Evolutionary conservation across 1,140 invertebrate species (phyloP), one percentile per base, ranked within the genome.

Genomic region (Sitodiplosis mosellana): DNA sequence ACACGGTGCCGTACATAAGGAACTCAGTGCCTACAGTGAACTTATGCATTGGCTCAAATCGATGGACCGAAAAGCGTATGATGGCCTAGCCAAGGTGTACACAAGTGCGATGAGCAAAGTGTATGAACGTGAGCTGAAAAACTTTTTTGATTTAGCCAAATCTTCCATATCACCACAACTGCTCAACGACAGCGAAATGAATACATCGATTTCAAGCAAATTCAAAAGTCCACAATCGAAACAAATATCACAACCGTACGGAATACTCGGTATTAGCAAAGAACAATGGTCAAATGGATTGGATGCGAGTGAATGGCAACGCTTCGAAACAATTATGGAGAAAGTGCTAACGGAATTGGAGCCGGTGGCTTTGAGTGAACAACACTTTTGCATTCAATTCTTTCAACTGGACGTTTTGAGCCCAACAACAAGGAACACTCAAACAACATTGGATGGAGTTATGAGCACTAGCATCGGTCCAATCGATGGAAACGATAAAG

Each of bases 351-450:
- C 80, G 41, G 83, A 93, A 58, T 71, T 96, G 44, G 90, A 95
- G 61, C 87, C 86, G 20, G 78, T 93, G 50, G 95, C 92, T 63
- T 71, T 95, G 36, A 81, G 83, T 18, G 94, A 99, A 64, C 93
- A 98, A 68, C 81, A 91, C 52, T 98, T 98, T 69, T 96, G 90
- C 64, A 80, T 89, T 11, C 74, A 78, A 33, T 98, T 97, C 68
- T 92, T 98, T 59, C 85, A 92, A 60, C 69, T 96, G 41, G 83
- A 89, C 59, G 72, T 71, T 43, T 54, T 71, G 33, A 71, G 64
- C 58, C 67, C 68, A 8, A 68, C 63, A 45, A 56, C 59, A 12
- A 67, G 73, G 61, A 74, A 74, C 56, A 74, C 71, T 0, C 66
- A 71, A 56, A 74, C 71, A 19, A 74, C 72, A 1, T 54, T 74